Evolutionary conservation across 1,140 invertebrate genomes (phyloP).

Genomic region (Nylanderia fulva): DNA sequence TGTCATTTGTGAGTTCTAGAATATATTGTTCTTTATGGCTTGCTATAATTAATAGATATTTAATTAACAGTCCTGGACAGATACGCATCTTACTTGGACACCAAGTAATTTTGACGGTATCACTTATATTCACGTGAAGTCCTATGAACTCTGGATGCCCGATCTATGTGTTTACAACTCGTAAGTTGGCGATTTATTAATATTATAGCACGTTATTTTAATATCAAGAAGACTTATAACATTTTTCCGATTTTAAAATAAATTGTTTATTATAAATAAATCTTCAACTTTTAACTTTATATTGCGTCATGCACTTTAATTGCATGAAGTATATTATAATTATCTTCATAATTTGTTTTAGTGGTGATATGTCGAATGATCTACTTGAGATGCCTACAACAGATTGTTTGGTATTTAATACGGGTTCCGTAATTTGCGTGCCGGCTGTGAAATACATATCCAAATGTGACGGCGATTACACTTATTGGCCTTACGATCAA

Average conservation of each 20-base stretch:
- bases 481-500: slow-evolving; percentile 83
- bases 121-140: slow-evolving; percentile 79
- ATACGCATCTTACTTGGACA: slow-evolving; percentile 85
- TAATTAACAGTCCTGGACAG: slow-evolving; percentile 82
- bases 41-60: not conserved
- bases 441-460: slow-evolving; percentile 74
- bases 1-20: slow-evolving; percentile 75
- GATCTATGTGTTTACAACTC: slow-evolving; percentile 86
- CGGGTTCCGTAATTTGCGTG: slow-evolving; percentile 78
- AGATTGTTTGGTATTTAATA: slow-evolving; percentile 75
- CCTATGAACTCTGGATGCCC: slow-evolving; percentile 85
- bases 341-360: slow-evolving; percentile 62
- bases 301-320: not conserved
- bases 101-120: slow-evolving; percentile 83
- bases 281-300: not conserved
- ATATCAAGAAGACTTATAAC: not conserved
- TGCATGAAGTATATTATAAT: not conserved
- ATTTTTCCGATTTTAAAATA: not conserved
- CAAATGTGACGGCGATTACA: slow-evolving; percentile 79
- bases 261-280: not conserved
- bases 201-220: not conserved
- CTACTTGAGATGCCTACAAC: slow-evolving; percentile 74
- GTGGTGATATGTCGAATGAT: slow-evolving; percentile 75
- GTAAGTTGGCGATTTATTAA: slow-evolving; percentile 74
- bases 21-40: not conserved